A percentile compares a stretch with the other conserved stretches of the same genome.
phyloP scores from a whole-genome alignment of 1,140 invertebrate genomes.

The Diorhabda sublineata region DNA sequence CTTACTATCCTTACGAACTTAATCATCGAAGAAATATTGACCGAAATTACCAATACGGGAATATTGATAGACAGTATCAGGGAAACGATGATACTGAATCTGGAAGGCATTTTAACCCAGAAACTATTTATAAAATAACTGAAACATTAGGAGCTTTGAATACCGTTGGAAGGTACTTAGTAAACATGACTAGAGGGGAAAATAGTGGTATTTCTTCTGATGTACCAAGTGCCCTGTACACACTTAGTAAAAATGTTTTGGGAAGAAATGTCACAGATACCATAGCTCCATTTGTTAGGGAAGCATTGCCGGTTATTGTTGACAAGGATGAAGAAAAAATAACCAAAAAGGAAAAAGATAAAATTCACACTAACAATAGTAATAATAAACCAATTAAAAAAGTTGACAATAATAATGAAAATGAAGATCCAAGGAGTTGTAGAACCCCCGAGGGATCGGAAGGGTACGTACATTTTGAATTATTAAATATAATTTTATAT shows the following conservation, averaged over 20 bases:
- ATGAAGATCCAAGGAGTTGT: constrained; percentile 54
- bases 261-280: constrained; percentile 76
- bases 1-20: constrained; percentile 13
- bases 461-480: constrained; percentile 52
- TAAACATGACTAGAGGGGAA: constrained; percentile 66
- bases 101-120: constrained; percentile 40
- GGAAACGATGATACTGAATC: constrained; percentile 26
- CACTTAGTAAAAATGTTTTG: constrained; percentile 74
- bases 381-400: constrained; percentile 21
- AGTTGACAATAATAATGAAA: constrained; percentile 31
- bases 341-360: neutral
- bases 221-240: constrained; percentile 70
- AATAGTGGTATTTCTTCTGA: constrained; percentile 51
- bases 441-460: constrained; percentile 73
- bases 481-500: neutral
- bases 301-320: constrained; percentile 55
- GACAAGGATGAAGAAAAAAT: constrained; percentile 35
- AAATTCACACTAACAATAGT: neutral
- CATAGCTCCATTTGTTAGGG: constrained; percentile 67
- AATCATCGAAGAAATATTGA: neutral
- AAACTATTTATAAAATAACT: constrained; percentile 59
- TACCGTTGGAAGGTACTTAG: constrained; percentile 75
- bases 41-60: constrained; percentile 7
- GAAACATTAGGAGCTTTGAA: constrained; percentile 73
- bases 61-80: constrained; percentile 20